Evolutionary conservation across 2,113 vertebrate species (phyloP), one percentile per base, ranked within the genome.

Genomic region (Rhodinocichla rosea): DNA sequence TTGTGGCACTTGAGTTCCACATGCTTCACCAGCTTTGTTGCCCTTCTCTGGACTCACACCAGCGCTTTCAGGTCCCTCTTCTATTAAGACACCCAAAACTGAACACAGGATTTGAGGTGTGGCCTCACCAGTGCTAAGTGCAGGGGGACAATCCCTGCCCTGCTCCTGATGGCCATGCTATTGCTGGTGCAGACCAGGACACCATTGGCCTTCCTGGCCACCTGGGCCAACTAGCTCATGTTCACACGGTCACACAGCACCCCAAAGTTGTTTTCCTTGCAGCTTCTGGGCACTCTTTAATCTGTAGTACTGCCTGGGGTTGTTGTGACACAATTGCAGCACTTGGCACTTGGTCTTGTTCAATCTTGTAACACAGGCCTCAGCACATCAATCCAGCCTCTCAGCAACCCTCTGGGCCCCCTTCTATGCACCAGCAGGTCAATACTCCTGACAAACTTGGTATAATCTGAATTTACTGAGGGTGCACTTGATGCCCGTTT

Each of bases 81-180:
- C 27, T 14, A 42, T 11, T 42, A 47, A 64, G 26, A 22, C 1
- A 10, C 21, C 9, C 33, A 42, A 32, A 80, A 26, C 59, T 33
- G 44, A 5, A 19, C 35, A 20, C 22, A 28, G 15, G 10, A 49
- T 8, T 40, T 1, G 0, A 70, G 9, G 3, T 11, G 10, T 0
- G 0, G n/a, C 21, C 28, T 30, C 27, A 59, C 4, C 27, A 33
- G 7, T 14, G 15, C 32, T 0, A 0, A 26, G 5, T 23, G 49
- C 23, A 75, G 3, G 2, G 1, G 5, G 0, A 53, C 0, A 4
- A 44, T 33, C 28, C 37, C 32, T 26, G 52, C 15, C 27, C 16
- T 35, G 4, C 0, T 23, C 9, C 50, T 76, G 20, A 9, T 57
- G 17, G 7, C 11, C 15, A 49, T 9, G 1, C 19, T 15, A 0